Evolutionary conservation across 2,797 vertebrate genomes (phyloP).

Genomic region (Mareca penelope): DNA sequence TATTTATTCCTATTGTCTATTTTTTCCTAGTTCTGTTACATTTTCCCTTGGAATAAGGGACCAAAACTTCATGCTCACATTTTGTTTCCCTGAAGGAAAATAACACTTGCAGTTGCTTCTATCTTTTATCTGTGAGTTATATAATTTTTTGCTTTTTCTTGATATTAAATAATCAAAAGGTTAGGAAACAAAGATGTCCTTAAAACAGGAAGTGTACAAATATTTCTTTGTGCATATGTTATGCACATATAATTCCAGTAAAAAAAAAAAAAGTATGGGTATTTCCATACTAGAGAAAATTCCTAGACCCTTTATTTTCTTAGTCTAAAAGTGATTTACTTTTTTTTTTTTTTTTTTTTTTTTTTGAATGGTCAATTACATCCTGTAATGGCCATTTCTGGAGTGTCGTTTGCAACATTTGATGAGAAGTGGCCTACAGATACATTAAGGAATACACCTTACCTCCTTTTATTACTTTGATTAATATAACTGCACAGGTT

Average conservation of each 20-base stretch:
- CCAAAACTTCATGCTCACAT: neutral
- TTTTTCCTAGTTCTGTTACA: neutral
- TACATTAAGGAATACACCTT: neutral
- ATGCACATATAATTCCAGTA: neutral
- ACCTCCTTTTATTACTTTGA: neutral
- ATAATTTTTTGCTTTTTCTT: neutral
- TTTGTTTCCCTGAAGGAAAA: neutral
- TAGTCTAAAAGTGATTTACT: neutral
- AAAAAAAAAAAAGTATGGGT: neutral
- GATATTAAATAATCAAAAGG: neutral
- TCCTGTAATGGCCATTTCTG: neutral
- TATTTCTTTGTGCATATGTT: neutral
- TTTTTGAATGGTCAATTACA: neutral
- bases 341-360: neutral
- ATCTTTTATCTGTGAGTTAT: neutral
- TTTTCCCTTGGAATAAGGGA: neutral
- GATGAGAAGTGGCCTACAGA: neutral
- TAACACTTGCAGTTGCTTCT: neutral
- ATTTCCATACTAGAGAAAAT: neutral
- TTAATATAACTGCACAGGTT: neutral
- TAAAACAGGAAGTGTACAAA: neutral
- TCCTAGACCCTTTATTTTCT: neutral
- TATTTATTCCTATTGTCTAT: neutral
- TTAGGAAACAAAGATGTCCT: neutral
- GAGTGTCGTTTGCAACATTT: neutral